A percentile compares a stretch with the other conserved stretches of the same genome.
phyloP scores from a whole-genome alignment of 2,888 invertebrate genomes.

The Neuroscelio doddi region DNA sequence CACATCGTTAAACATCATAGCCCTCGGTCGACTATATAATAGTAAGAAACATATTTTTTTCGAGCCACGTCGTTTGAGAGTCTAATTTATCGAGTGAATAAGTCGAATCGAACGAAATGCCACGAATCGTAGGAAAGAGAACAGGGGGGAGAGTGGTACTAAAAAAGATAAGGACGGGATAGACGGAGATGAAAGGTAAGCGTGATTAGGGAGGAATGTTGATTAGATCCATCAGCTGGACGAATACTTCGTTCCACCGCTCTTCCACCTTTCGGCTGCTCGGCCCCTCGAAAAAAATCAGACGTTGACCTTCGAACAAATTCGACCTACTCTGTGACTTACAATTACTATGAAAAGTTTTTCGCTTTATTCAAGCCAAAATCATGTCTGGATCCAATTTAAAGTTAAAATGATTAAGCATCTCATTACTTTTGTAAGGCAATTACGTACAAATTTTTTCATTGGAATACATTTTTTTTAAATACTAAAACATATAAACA shows the following conservation, averaged over 20 bases:
- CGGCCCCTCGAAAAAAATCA: conserved; percentile 52
- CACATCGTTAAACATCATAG: conserved; percentile 29
- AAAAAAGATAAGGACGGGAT: conserved; percentile 24
- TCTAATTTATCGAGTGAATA: conserved; percentile 63
- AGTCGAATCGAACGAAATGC: conserved; percentile 29
- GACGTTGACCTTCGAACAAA: conserved; percentile 52
- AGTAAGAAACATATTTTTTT: conserved; percentile 15
- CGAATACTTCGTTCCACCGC: conserved; percentile 46
- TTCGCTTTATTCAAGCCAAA: not conserved
- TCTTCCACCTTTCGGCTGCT: conserved; percentile 42
- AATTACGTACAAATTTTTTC: no score
- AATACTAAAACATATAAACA: no score
- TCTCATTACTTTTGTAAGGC: no score
- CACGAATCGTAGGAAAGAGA: conserved; percentile 22
- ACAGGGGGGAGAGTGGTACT: conserved; percentile 32
- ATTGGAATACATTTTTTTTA: no score
- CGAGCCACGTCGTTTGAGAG: conserved; percentile 59
- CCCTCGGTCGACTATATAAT: conserved; percentile 6
- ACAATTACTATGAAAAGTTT: not conserved
- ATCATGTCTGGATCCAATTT: not conserved
- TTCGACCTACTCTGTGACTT: conserved; percentile 39
- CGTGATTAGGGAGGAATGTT: conserved; percentile 71
- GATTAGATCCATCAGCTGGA: conserved; percentile 71
- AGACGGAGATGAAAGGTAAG: conserved; percentile 41
- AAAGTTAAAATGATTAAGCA: no score